Percentiles rank a stretch among this genome's conserved stretches.
These are phyloP conservation scores for Vidua chalybeata DNA, from an alignment of 2,113 vertebrate genomes.

Conservation along the genomic window DNA sequence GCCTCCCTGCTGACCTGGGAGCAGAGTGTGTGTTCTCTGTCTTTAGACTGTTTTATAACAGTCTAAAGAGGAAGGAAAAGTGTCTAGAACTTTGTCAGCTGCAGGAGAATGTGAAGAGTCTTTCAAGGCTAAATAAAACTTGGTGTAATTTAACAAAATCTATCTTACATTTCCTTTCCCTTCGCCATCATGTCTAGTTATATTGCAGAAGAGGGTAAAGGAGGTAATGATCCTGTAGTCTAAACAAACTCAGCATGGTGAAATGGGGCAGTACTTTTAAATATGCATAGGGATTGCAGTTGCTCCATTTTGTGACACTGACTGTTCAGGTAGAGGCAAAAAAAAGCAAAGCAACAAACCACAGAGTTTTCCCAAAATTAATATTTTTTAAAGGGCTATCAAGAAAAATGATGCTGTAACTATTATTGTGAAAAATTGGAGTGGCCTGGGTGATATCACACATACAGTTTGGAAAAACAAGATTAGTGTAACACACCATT, in stretches of 20 bases:
- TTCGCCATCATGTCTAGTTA: not conserved
- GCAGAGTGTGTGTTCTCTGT: fast-evolving
- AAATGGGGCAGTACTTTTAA: slow-evolving; percentile 45
- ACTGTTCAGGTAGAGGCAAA: not conserved
- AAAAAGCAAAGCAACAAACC: not conserved
- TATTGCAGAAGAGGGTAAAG: slow-evolving; percentile 16
- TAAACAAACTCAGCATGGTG: slow-evolving; percentile 16
- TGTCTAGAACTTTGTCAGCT: not conserved
- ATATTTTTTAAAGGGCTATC: not conserved
- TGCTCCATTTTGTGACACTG: slow-evolving; percentile 37
- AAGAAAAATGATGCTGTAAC: slow-evolving; percentile 26
- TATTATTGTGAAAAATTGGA: slow-evolving; percentile 43
- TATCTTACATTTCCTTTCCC: not conserved
- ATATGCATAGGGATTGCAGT: slow-evolving; percentile 51
- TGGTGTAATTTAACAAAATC: not conserved
- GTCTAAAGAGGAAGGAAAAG: not conserved
- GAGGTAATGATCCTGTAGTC: slow-evolving; percentile 37
- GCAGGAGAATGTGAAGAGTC: not conserved
- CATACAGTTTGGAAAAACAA: slow-evolving; percentile 31
- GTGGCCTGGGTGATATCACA: not conserved
- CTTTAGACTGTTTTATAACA: slow-evolving; percentile 37
- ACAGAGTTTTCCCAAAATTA: not conserved
- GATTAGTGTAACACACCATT: slow-evolving; percentile 39
- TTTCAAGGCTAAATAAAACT: slow-evolving; percentile 18
- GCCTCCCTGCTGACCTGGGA: not conserved